phyloP scores from a whole-genome alignment of 2,113 vertebrate genomes.

The Pterocles orientalis region DNA sequence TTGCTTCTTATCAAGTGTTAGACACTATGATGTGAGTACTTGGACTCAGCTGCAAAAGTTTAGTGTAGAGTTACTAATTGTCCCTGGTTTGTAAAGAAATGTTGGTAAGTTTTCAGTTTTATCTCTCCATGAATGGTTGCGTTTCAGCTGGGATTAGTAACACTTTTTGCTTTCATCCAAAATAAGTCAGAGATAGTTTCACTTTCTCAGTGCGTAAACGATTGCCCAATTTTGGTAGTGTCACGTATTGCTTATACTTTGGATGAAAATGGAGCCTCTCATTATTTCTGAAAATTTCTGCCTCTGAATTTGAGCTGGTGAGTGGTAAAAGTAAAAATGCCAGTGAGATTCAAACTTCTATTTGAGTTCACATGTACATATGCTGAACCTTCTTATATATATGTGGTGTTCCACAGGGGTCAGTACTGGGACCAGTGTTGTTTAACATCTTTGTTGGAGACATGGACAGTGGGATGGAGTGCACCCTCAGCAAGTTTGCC shows the following conservation, averaged over 20 bases:
- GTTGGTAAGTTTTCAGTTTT: not conserved
- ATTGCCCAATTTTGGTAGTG: not conserved
- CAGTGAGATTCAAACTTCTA: not conserved
- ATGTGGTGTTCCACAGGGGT: too few species aligned
- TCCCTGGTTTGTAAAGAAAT: not conserved
- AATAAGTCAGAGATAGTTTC: not conserved
- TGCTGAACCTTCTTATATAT: not conserved
- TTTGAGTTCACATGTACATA: not conserved
- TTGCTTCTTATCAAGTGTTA: not conserved
- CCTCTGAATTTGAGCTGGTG: not conserved
- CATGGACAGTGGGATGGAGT: too few species aligned
- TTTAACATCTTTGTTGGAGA: too few species aligned
- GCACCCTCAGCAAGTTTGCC: too few species aligned
- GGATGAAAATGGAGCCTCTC: not conserved
- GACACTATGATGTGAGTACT: not conserved
- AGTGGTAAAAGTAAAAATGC: not conserved
- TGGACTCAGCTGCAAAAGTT: not conserved
- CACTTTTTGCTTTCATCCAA: not conserved
- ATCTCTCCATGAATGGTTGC: not conserved
- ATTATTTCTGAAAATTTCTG: not conserved
- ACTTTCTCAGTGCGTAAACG: not conserved
- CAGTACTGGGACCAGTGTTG: too few species aligned
- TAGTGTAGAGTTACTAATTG: not conserved
- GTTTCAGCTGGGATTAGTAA: not conserved
- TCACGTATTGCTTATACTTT: not conserved